Percentiles rank a stretch among this genome's conserved stretches.
Evolutionary conservation across 2,113 vertebrate species (phyloP).

Genomic region (Suncus etruscus): DNA sequence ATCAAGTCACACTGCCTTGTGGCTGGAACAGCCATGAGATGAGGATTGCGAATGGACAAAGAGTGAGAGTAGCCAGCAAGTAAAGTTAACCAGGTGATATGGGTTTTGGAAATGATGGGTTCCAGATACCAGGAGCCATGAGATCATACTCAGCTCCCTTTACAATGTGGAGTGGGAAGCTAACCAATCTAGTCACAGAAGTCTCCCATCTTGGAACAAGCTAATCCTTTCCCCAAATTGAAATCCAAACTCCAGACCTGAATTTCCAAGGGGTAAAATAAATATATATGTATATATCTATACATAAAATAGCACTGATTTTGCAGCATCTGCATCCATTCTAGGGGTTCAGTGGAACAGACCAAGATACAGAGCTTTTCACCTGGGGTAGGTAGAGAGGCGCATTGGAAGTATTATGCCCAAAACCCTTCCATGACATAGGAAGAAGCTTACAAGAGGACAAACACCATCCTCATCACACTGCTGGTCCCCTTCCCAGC

Average conservation of each 20-base stretch:
- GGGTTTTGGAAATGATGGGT: too few relatives aligned
- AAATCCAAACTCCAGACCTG: not conserved
- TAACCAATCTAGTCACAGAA: not conserved
- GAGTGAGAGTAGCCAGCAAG: too few relatives aligned
- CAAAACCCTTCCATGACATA: not conserved
- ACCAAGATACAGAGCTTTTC: not conserved
- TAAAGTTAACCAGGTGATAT: not conserved
- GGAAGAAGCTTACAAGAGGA: not conserved
- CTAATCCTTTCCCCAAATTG: not conserved
- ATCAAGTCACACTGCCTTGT: not conserved
- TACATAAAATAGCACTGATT: too few relatives aligned
- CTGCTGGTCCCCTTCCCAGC: not conserved
- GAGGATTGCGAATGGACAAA: too few relatives aligned
- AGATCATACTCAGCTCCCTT: not conserved
- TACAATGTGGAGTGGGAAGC: not conserved
- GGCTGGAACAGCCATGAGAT: not conserved
- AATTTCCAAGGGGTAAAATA: not conserved
- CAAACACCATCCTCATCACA: not conserved
- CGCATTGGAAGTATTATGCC: fast-evolving
- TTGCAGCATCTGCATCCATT: not conserved
- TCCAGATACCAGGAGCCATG: not conserved
- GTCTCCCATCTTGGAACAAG: too few relatives aligned
- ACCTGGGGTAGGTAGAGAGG: not conserved
- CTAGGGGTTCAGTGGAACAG: not conserved
- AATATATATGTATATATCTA: too few relatives aligned